A percentile compares a stretch with the other conserved stretches of the same genome.
Conservation (phyloP, 2,113 vertebrate species). For the Psettodes erumei region DNA sequence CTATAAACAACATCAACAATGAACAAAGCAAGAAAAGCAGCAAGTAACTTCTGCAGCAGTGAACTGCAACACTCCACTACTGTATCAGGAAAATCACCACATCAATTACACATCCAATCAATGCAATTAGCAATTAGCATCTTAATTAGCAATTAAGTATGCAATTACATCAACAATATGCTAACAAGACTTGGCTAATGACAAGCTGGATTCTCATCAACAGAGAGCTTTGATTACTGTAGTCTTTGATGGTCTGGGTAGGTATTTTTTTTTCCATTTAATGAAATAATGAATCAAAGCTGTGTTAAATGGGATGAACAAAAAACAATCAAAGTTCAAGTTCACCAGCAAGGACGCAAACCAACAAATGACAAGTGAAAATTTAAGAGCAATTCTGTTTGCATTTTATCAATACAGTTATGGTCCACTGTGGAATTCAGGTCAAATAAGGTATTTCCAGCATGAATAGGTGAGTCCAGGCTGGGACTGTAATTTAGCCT, state of each 20-base stretch:
- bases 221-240: constrained; percentile 33
- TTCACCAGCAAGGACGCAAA: background rate
- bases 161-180: constrained; percentile 58
- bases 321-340: constrained; percentile 4
- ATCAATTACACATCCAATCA: constrained; percentile 53
- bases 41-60: background rate
- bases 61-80: constrained; percentile 17
- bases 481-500: no score
- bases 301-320: constrained; percentile 6
- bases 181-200: constrained; percentile 49
- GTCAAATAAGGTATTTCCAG: background rate
- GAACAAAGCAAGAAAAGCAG: background rate
- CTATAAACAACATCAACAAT: background rate
- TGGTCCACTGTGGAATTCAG: background rate
- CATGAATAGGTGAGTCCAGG: background rate
- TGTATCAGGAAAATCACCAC: constrained; percentile 19
- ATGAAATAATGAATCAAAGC: constrained; percentile 19
- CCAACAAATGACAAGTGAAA: background rate
- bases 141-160: constrained; percentile 54
- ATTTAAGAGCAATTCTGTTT: background rate
- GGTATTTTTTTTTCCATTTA: constrained; percentile 21
- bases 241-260: background rate
- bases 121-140: constrained; percentile 49
- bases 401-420: background rate
- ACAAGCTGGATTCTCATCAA: constrained; percentile 34